These are phyloP conservation scores for Eupithecia subumbrata DNA, from an alignment of 2,888 invertebrate genomes.

Conservation along the genomic window DNA sequence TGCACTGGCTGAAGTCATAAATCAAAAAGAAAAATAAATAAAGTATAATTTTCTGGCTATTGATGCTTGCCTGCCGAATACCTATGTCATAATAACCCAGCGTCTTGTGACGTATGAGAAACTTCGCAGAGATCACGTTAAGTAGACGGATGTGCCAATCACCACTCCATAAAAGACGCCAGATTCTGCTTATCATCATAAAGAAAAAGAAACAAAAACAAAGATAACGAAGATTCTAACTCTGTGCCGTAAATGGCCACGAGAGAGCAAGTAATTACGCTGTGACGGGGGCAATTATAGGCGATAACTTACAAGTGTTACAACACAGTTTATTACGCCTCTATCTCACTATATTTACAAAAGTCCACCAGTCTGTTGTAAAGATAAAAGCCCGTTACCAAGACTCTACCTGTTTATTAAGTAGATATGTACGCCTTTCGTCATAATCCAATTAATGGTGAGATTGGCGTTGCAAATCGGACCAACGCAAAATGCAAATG, in stretches of 20 bases:
- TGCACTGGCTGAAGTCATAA: neutral
- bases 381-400: neutral
- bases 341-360: constrained; percentile 25
- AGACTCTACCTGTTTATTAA: neutral
- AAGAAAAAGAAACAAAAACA: constrained; percentile 11
- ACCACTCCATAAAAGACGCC: constrained; percentile 12
- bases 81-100: neutral
- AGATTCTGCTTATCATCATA: constrained; percentile 5
- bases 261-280: constrained; percentile 44
- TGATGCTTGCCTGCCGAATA: neutral
- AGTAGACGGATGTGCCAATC: constrained; percentile 8
- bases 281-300: constrained; percentile 48
- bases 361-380: constrained; percentile 17
- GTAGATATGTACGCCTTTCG: neutral
- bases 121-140: neutral
- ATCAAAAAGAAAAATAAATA: constrained; percentile 1
- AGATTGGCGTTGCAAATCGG: too few species aligned
- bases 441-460: neutral
- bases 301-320: constrained; percentile 49
- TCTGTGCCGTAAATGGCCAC: constrained; percentile 28
- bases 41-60: neutral
- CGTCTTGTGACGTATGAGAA: neutral
- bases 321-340: constrained; percentile 46
- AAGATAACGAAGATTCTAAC: constrained; percentile 30
- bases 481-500: neutral